Base-by-base conservation (phyloP, 2,888 invertebrate species). In the Oligia strigilis region DNA sequence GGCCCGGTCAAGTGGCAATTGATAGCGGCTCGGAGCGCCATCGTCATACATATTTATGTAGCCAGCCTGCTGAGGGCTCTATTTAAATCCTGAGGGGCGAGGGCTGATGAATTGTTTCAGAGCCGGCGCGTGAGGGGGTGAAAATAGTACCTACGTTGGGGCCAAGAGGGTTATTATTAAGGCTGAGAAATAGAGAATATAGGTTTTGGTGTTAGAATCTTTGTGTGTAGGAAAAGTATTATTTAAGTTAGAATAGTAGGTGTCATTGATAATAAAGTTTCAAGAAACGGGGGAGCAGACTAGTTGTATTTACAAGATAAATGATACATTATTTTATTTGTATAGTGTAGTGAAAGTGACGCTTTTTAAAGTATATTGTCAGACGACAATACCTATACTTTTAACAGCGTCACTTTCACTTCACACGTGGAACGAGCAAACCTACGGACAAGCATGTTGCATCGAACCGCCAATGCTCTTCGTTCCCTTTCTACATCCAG, bases 31-130 rank as follows among this genome's bases (percentile, higher is more conserved):
- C 52, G 46, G 82, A 78, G 74, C 58, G 60, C 66, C 58, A 55
- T 40, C 67, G 65, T 43, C 70, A 75, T 87, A 84, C 80, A 87
- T 87, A 88, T 87, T 80, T 80, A 88, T 87, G 73, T 79, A 78
- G 75, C n/a, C 74, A 64, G 76, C 64, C 55, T 69, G 80, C 79
- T 81, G 76, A 85, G 72, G 79, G 82, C 72, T 81, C 79, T 85
- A 82, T 87, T 89, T 77, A 85, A 85, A 77, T 80, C 67, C 75
- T 75, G 73, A 69, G 70, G 80, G 77, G 75, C 13, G 75, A 78
- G 72, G 76, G 77, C 55, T 78, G 87, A 81, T 81, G 69, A 76
- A 85, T 89, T 84, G 77, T 78, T 87, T 77, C 72, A 81, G 13
- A 74, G 64, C 49, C 46, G 29, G 70, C 75, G 70, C 55, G 58